Evolutionary conservation across 2,113 vertebrate species (phyloP).

Genomic region (Genyomyrus donnyi): DNA sequence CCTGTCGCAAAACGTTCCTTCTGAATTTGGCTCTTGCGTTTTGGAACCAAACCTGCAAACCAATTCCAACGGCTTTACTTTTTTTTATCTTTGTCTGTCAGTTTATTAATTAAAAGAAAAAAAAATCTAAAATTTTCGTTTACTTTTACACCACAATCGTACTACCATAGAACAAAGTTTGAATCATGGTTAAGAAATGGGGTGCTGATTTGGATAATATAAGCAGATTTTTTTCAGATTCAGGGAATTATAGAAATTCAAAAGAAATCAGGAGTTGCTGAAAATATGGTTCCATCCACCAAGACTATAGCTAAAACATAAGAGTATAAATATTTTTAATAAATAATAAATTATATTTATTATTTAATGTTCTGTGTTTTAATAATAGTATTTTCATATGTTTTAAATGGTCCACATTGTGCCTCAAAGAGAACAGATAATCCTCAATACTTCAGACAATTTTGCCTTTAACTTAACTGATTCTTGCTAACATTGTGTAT

Average conservation of each 20-base stretch:
- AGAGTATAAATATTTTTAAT: not conserved
- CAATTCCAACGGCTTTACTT: conserved; percentile 99
- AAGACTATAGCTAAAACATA: not conserved
- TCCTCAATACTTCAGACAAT: not conserved
- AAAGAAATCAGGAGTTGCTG: not conserved
- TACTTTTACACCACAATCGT: conserved; percentile 44
- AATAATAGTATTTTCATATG: not conserved
- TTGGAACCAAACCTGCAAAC: conserved; percentile 99
- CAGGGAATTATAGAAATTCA: conserved; percentile 11
- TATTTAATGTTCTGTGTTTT: not conserved
- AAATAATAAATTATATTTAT: not conserved
- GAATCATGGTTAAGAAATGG: conserved; percentile 14
- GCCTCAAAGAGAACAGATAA: conserved; percentile 33
- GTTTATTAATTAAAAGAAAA: conserved; percentile 28
- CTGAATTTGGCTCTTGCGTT: conserved; percentile 99
- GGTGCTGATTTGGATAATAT: conserved; percentile 22
- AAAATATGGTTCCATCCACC: conserved; percentile 22
- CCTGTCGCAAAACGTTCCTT: conserved; percentile 99
- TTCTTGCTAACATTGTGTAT: not conserved
- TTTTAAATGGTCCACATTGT: not conserved
- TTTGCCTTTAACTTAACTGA: conserved; percentile 10
- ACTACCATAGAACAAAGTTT: conserved; percentile 27
- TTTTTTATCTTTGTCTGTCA: conserved; percentile 43
- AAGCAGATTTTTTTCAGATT: conserved; percentile 28
- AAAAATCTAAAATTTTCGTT: conserved; percentile 37